phyloP scores from a whole-genome alignment of 1,140 invertebrate genomes.

The Pemphigus obesinymphae region DNA sequence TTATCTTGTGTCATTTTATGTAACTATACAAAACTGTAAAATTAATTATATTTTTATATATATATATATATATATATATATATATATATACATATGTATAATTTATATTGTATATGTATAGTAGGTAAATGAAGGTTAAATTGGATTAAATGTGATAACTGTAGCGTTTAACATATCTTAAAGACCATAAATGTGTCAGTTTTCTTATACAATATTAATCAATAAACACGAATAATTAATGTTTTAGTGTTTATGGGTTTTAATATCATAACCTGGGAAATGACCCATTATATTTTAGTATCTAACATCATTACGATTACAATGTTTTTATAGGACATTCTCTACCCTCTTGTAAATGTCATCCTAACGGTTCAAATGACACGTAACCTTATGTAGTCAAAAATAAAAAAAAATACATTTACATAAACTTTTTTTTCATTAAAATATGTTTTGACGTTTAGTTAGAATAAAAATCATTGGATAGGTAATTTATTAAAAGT shows the following conservation, averaged over 20 bases:
- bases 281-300: conserved; percentile 8
- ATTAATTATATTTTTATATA: too few relatives aligned
- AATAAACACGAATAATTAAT: not conserved
- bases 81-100: not conserved
- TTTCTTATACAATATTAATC: not conserved
- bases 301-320: not conserved
- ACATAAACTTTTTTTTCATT: not conserved
- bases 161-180: not conserved
- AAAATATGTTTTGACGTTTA: too few relatives aligned
- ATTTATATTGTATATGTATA: not conserved
- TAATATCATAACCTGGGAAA: not conserved
- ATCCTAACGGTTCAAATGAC: conserved; percentile 6
- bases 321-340: not conserved
- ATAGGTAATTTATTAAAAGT: not conserved
- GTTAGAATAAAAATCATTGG: too few relatives aligned
- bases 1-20: not conserved
- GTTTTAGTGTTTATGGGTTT: not conserved
- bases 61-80: too few relatives aligned
- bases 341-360: conserved; percentile 19
- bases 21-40: not conserved
- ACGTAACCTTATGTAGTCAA: conserved; percentile 17
- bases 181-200: not conserved
- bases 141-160: not conserved
- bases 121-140: not conserved
- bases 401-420: not conserved